Evolutionary conservation across 2,113 vertebrate species (phyloP).

Genomic region (Tupaia tana): DNA sequence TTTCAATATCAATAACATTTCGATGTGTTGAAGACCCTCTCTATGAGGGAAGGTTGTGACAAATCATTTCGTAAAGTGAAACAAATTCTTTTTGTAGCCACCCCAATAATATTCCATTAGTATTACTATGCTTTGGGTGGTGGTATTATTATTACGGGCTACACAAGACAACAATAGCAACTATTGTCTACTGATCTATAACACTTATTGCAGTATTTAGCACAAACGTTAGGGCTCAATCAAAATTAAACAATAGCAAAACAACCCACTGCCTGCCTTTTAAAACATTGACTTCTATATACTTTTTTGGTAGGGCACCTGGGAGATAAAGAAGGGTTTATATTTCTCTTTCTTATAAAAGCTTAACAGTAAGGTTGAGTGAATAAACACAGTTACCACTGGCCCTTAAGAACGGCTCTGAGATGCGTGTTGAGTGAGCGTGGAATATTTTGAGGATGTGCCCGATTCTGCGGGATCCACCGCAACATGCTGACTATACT

Average conservation of each 20-base stretch:
- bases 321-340: constrained; percentile 15
- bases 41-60: background rate
- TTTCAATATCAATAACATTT: background rate
- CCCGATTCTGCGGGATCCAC: background rate
- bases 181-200: background rate
- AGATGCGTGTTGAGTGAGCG: background rate
- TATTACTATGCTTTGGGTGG: too few relatives aligned
- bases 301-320: constrained; percentile 11
- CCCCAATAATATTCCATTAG: background rate
- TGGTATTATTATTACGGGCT: background rate
- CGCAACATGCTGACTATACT: background rate
- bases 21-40: background rate
- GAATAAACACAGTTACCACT: background rate
- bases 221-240: background rate
- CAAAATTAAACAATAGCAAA: background rate
- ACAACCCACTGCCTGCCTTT: background rate
- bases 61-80: background rate
- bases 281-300: background rate
- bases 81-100: background rate
- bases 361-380: background rate
- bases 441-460: background rate
- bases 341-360: constrained; percentile 25
- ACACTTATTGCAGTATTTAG: background rate
- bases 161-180: background rate
- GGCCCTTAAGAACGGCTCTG: background rate